phyloP scores from a whole-genome alignment of 2,888 invertebrate genomes.

The Julus scandinavius region DNA sequence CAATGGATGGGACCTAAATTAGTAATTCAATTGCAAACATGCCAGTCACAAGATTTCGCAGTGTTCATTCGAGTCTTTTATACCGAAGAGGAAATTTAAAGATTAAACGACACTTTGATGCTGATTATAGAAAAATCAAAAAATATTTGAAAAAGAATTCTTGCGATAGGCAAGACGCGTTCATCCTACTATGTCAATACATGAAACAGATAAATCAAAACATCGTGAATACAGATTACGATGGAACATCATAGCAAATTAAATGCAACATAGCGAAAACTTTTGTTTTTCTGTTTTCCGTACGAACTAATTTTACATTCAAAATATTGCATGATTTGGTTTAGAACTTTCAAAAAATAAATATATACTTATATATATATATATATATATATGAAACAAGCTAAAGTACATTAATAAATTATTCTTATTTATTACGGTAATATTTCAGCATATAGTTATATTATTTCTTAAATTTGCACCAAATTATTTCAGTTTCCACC shows the following conservation, averaged over 20 bases:
- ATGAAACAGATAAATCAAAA: not conserved
- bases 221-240: too few species aligned
- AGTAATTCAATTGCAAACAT: conserved; percentile 53
- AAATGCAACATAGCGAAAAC: not conserved
- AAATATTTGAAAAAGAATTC: conserved; percentile 38
- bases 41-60: conserved; percentile 49
- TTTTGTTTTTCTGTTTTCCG: too few species aligned
- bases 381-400: too few species aligned
- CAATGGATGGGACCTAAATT: conserved; percentile 47
- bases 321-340: too few species aligned
- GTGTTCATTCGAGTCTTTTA: not conserved
- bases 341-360: too few species aligned
- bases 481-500: too few species aligned
- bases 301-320: too few species aligned
- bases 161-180: not conserved
- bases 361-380: too few species aligned
- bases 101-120: conserved; percentile 49
- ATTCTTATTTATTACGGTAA: too few species aligned
- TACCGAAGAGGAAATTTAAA: conserved; percentile 47
- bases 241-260: not conserved
- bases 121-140: conserved; percentile 50
- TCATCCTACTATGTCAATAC: conserved; percentile 2
- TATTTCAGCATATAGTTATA: too few species aligned
- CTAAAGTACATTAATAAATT: too few species aligned
- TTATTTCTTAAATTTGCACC: too few species aligned